Conservation (phyloP, 1,140 invertebrate genomes). For the Galendromus occidentalis region DNA sequence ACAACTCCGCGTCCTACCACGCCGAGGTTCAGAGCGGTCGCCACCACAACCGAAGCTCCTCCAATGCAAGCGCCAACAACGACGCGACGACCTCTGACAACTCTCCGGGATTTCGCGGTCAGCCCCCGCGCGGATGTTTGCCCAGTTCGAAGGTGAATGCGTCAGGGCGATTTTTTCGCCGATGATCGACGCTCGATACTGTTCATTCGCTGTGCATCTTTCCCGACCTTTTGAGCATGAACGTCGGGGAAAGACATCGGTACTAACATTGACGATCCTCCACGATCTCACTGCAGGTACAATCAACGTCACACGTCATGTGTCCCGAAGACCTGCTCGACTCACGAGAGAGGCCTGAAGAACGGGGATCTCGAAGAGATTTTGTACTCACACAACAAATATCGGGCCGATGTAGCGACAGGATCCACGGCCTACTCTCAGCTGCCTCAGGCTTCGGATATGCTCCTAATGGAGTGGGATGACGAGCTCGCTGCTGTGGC, state of each 20-base stretch:
- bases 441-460: constrained; percentile 17
- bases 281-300: neutral
- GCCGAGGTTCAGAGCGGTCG: neutral
- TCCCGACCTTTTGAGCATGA: too few relatives aligned
- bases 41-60: neutral
- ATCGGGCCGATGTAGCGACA: constrained; percentile 17
- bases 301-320: neutral
- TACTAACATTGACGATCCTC: too few relatives aligned
- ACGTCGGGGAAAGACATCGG: too few relatives aligned
- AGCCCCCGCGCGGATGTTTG: neutral
- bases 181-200: too few relatives aligned
- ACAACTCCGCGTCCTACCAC: neutral
- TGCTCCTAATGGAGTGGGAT: constrained; percentile 21
- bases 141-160: neutral
- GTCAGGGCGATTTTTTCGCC: too few relatives aligned
- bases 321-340: neutral
- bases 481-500: constrained; percentile 20
- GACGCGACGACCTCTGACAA: neutral
- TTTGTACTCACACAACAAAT: constrained; percentile 16
- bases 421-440: constrained; percentile 13
- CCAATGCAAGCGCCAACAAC: neutral
- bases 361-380: neutral
- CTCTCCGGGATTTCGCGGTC: neutral
- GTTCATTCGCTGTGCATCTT: too few relatives aligned
- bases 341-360: neutral